Evolutionary conservation across 2,888 invertebrate species (phyloP).

Genomic region (Aelia acuminata): DNA sequence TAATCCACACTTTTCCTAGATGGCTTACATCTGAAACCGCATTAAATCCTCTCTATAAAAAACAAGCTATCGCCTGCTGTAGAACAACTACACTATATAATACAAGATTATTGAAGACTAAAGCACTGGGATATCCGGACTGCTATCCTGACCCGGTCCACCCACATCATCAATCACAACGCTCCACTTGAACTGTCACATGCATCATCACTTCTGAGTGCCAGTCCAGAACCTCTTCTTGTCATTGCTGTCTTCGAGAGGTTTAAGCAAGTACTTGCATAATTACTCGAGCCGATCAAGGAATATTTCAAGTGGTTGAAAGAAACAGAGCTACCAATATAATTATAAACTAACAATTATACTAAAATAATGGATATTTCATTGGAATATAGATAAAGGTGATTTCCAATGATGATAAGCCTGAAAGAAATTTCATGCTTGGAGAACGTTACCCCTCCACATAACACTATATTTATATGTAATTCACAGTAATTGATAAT

Average conservation of each 20-base stretch:
- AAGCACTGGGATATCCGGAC: not conserved
- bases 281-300: not conserved
- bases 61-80: not conserved
- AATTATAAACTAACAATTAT: not conserved
- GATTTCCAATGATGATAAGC: no score
- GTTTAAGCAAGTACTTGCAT: not conserved
- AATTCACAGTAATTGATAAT: no score
- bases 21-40: not conserved
- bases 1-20: not conserved
- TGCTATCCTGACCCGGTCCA: not conserved
- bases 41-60: not conserved
- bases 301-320: no score
- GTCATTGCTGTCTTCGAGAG: no score
- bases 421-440: no score
- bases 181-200: slow-evolving; percentile 23
- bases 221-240: not conserved
- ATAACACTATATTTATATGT: no score
- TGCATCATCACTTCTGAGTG: slow-evolving; percentile 1
- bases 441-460: no score
- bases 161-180: slow-evolving; percentile 5
- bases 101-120: not conserved
- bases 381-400: no score
- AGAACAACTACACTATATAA: not conserved
- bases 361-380: no score
- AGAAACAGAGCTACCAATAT: no score